phyloP scores from a whole-genome alignment of 2,888 invertebrate genomes.

The Strigamia crassipes region DNA sequence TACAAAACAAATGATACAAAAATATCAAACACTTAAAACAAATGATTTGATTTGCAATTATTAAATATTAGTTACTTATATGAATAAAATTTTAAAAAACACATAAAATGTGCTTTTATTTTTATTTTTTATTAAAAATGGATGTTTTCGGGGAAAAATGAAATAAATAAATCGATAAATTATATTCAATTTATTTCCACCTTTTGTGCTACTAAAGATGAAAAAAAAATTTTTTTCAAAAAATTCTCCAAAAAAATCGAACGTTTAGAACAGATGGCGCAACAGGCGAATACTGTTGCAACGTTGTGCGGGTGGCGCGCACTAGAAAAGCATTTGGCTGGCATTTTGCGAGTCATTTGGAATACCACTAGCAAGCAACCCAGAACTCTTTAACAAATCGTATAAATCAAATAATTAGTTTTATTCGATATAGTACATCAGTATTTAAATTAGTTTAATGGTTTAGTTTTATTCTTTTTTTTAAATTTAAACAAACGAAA shows the following conservation, averaged over 20 bases:
- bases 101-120: too few relatives aligned
- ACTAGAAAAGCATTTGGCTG: constrained; percentile 37
- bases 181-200: too few relatives aligned
- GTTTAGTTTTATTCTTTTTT: neutral
- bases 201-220: neutral
- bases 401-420: neutral
- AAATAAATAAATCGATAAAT: too few relatives aligned
- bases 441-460: neutral
- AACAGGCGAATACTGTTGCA: constrained; percentile 24
- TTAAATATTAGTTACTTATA: too few relatives aligned
- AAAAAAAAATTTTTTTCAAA: neutral
- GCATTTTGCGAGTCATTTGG: constrained; percentile 29
- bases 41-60: too few relatives aligned
- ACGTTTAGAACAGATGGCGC: constrained; percentile 26
- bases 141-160: too few relatives aligned
- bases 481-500: neutral
- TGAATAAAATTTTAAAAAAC: too few relatives aligned
- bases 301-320: constrained; percentile 32
- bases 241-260: neutral
- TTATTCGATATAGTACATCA: neutral
- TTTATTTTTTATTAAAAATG: too few relatives aligned
- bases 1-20: too few relatives aligned
- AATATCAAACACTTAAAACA: too few relatives aligned
- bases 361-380: neutral
- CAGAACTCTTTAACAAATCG: neutral